phyloP scores from a whole-genome alignment of 2,888 invertebrate species.

The Phymatocera aterrima region DNA sequence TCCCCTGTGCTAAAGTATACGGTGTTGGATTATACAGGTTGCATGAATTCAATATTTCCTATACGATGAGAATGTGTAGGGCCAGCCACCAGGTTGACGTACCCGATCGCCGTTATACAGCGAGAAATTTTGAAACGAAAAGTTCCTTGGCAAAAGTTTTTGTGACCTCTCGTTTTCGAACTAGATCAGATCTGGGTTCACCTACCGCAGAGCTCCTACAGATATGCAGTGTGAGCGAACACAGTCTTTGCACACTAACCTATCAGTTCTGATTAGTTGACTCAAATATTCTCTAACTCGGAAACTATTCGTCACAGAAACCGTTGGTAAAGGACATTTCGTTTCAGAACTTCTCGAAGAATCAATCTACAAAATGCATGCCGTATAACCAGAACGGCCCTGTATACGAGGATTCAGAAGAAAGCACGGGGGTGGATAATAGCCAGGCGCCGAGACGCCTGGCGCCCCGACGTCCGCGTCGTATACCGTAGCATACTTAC shows the following conservation, averaged over 20 bases:
- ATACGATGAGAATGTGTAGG: neutral
- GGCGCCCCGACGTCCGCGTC: slow-evolving; percentile 64
- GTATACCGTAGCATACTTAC: slow-evolving; percentile 48
- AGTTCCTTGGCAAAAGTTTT: too few species aligned
- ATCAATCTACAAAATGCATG: neutral
- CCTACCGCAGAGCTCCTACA: too few species aligned
- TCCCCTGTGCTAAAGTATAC: neutral
- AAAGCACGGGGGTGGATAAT: neutral
- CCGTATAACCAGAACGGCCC: neutral
- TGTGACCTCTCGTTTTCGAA: too few species aligned
- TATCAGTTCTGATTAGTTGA: too few species aligned
- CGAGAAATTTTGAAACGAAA: too few species aligned
- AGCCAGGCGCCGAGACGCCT: slow-evolving; percentile 60
- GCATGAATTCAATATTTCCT: slow-evolving; percentile 12
- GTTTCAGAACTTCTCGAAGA: neutral
- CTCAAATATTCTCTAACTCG: too few species aligned
- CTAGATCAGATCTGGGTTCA: too few species aligned
- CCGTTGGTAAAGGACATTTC: neutral
- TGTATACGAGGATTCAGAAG: neutral
- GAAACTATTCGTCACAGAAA: too few species aligned
- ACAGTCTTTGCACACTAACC: too few species aligned
- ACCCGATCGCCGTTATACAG: too few species aligned
- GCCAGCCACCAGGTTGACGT: too few species aligned
- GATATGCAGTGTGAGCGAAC: too few species aligned
- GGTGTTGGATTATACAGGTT: neutral